These are phyloP conservation scores for Cephus rjabovi DNA, from an alignment of 2,888 invertebrate species.

Conservation along the genomic window DNA sequence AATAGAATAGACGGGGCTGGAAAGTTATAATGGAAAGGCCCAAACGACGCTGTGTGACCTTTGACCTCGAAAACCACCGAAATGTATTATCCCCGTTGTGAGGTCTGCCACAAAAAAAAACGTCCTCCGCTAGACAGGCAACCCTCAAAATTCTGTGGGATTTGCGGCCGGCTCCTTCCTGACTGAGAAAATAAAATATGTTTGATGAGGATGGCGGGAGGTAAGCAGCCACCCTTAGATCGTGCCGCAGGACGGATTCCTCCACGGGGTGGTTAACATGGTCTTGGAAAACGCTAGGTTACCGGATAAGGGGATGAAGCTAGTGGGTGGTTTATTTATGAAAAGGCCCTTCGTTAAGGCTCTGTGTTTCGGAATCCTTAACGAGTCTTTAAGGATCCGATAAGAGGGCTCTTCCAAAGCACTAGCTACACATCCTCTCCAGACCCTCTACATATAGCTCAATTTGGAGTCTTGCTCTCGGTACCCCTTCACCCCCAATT, in stretches of 20 bases:
- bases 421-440: not conserved
- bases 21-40: not conserved
- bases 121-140: not conserved
- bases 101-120: not conserved
- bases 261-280: not conserved
- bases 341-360: conserved; percentile 7
- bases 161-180: not conserved
- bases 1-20: not conserved
- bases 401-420: conserved; percentile 16
- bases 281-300: not conserved
- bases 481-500: not conserved
- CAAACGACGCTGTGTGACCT: not conserved
- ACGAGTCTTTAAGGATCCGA: conserved; percentile 27
- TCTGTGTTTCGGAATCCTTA: conserved; percentile 26
- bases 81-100: not conserved
- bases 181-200: not conserved
- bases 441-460: not conserved
- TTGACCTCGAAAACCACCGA: not conserved
- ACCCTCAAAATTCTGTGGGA: not conserved
- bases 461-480: not conserved
- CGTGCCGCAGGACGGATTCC: not conserved
- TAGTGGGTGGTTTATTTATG: not conserved
- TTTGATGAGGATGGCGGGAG: not conserved
- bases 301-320: not conserved
- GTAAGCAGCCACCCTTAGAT: not conserved